These are phyloP conservation scores for Odocoileus virginianus DNA, from an alignment of 2,113 vertebrate genomes.

Conservation along the genomic window DNA sequence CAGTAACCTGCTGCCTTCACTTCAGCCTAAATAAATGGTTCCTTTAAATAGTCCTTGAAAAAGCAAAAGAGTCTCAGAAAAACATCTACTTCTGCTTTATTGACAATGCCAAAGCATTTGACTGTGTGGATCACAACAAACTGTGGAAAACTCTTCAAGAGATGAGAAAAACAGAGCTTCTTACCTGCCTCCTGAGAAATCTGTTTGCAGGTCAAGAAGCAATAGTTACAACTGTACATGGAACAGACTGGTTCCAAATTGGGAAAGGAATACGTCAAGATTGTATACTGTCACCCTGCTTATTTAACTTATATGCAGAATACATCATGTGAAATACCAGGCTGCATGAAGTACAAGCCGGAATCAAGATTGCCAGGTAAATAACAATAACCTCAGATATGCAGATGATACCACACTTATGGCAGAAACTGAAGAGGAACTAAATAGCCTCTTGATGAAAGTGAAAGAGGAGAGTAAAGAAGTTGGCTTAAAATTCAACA, in stretches of 20 bases:
- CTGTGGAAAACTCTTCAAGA: background rate
- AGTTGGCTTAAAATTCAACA: background rate
- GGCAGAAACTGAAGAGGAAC: background rate
- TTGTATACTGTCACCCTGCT: background rate
- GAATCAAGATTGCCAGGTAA: background rate
- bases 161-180: background rate
- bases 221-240: background rate
- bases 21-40: background rate
- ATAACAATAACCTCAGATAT: background rate
- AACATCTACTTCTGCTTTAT: background rate
- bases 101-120: background rate
- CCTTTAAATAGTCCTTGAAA: background rate
- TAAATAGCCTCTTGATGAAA: background rate
- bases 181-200: background rate
- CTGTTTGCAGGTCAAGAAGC: background rate
- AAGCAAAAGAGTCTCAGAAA: background rate
- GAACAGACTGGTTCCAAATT: background rate
- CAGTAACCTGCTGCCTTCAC: background rate
- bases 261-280: background rate
- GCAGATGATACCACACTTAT: background rate
- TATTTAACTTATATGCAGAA: background rate
- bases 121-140: background rate
- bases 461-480: background rate
- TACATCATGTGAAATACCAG: background rate
- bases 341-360: background rate